Evolutionary conservation across 1,140 invertebrate genomes (phyloP).

Genomic region (Brachionus angularis): DNA sequence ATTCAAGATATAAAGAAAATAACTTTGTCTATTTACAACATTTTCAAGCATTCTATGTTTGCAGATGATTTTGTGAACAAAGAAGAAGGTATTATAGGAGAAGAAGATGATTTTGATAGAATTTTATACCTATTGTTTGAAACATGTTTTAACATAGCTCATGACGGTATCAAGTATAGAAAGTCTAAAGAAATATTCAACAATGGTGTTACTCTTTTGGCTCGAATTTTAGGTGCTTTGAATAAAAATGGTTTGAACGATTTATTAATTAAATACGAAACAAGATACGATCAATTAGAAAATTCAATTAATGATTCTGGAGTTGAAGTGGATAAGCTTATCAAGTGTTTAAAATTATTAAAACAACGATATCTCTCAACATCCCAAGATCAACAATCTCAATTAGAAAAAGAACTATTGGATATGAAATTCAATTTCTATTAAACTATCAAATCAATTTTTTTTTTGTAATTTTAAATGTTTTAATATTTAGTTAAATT

Average conservation of each 20-base stretch:
- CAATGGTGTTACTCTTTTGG: conserved; percentile 29
- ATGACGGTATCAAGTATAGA: conserved; percentile 40
- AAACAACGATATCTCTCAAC: conserved; percentile 16
- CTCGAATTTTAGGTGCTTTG: conserved; percentile 32
- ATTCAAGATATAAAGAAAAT: conserved; percentile 38
- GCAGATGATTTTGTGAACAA: conserved; percentile 27
- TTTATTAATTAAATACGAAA: not conserved
- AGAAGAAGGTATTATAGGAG: conserved; percentile 30
- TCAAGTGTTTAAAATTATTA: conserved; percentile 26
- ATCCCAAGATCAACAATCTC: conserved; percentile 15
- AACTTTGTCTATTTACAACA: conserved; percentile 22
- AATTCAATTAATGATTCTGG: conserved; percentile 39
- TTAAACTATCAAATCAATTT: no score
- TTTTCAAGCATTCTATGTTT: conserved; percentile 25
- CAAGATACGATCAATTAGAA: conserved; percentile 33
- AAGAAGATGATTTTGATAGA: conserved; percentile 35
- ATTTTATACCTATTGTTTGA: conserved; percentile 34
- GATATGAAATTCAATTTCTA: conserved; percentile 38
- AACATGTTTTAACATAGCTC: conserved; percentile 37
- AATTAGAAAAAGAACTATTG: conserved; percentile 28
- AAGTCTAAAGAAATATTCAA: conserved; percentile 39
- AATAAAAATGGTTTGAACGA: conserved; percentile 37
- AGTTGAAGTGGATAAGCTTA: conserved; percentile 30
- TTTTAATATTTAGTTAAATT: no score
- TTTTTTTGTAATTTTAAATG: no score